Conservation (phyloP, 1,140 invertebrate genomes). For the Nixonia krombeini region DNA sequence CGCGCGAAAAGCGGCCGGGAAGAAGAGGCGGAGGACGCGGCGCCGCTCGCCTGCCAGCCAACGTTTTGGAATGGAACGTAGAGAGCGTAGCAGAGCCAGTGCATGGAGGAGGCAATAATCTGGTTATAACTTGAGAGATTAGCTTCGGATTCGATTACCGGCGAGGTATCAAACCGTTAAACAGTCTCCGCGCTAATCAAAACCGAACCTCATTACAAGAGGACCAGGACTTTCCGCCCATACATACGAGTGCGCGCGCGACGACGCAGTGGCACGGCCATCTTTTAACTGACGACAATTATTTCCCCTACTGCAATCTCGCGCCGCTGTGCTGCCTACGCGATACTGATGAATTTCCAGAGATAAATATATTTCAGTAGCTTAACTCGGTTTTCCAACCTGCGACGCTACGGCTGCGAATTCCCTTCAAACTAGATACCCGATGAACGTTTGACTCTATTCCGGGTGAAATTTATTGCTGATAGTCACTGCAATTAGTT, state of each 20-base stretch:
- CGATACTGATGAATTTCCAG: slow-evolving; percentile 49
- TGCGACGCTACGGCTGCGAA: slow-evolving; percentile 43
- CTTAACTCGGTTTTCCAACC: slow-evolving; percentile 46
- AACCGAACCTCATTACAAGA: slow-evolving; percentile 71
- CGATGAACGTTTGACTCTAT: slow-evolving; percentile 34
- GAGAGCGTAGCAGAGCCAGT: slow-evolving; percentile 62
- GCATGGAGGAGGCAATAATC: slow-evolving; percentile 72
- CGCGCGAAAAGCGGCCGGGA: slow-evolving; percentile 27
- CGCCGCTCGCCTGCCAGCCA: slow-evolving; percentile 49
- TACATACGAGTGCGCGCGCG: slow-evolving; percentile 39
- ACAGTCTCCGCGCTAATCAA: slow-evolving; percentile 73
- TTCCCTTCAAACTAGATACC: slow-evolving; percentile 42
- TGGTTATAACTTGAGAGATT: slow-evolving; percentile 74
- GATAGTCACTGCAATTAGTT: no score
- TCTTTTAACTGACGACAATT: slow-evolving; percentile 49
- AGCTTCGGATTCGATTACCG: slow-evolving; percentile 73
- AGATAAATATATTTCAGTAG: slow-evolving; percentile 50
- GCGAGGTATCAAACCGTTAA: slow-evolving; percentile 74
- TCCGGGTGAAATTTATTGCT: no score
- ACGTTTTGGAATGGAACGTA: slow-evolving; percentile 56
- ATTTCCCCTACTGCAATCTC: slow-evolving; percentile 45
- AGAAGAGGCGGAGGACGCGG: slow-evolving; percentile 13
- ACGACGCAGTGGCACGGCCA: slow-evolving; percentile 40
- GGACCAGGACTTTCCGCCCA: slow-evolving; percentile 56
- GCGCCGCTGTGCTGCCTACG: slow-evolving; percentile 26